These are phyloP conservation scores for Diprion similis DNA, from an alignment of 1,140 invertebrate genomes.

Conservation along the genomic window DNA sequence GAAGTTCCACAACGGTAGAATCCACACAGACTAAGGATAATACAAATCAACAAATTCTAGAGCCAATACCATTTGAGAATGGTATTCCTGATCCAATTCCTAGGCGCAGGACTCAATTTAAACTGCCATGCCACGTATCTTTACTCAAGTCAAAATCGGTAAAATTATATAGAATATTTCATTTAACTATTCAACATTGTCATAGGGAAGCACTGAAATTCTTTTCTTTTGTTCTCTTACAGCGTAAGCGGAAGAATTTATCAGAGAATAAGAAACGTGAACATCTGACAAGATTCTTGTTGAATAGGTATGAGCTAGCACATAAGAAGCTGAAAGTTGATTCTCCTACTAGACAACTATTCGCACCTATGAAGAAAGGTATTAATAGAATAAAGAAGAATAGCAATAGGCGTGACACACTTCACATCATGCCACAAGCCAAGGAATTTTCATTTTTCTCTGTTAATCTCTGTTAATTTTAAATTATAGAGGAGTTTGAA, in stretches of 20 bases:
- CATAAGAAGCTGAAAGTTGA: conserved; percentile 29
- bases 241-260: conserved; percentile 35
- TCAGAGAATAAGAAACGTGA: conserved; percentile 15
- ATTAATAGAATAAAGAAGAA: conserved; percentile 8
- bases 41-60: conserved; percentile 29
- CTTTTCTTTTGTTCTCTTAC: conserved; percentile 7
- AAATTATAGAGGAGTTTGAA: conserved; percentile 40
- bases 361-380: conserved; percentile 35
- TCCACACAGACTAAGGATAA: conserved; percentile 1
- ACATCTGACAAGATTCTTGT: conserved; percentile 22
- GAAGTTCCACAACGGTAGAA: not conserved
- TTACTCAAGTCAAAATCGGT: conserved; percentile 32
- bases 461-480: conserved; percentile 13
- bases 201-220: too few relatives aligned
- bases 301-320: conserved; percentile 27
- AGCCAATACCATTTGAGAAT: conserved; percentile 45
- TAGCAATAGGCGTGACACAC: not conserved
- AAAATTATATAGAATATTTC: conserved; percentile 8
- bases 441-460: not conserved
- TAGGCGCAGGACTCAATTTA: conserved; percentile 36
- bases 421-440: not conserved
- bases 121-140: conserved; percentile 44
- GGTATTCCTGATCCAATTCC: conserved; percentile 38
- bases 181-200: not conserved
- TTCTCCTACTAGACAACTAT: conserved; percentile 31